Percentiles rank a stretch among this genome's conserved stretches.
Evolutionary conservation across 2,888 invertebrate genomes (phyloP).

Genomic region (Calliopum simillimum): DNA sequence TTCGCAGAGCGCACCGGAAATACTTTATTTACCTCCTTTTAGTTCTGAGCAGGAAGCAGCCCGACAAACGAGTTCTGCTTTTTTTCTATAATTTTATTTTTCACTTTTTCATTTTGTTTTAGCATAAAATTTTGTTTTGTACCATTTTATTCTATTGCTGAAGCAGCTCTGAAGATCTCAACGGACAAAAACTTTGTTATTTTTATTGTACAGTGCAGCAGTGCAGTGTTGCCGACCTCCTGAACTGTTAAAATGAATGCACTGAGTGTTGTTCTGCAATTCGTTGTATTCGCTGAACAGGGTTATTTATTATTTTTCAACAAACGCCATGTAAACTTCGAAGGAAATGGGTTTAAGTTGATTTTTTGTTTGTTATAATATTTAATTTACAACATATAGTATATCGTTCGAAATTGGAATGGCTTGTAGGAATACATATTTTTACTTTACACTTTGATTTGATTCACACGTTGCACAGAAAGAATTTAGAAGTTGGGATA

Average conservation of each 20-base stretch:
- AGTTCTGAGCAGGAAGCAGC: too few relatives aligned
- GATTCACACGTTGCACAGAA: background rate
- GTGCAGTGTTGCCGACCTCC: background rate
- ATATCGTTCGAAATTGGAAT: conserved; percentile 47
- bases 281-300: too few relatives aligned
- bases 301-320: too few relatives aligned
- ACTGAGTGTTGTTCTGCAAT: too few relatives aligned
- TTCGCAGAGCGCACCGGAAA: too few relatives aligned
- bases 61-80: background rate
- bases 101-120: background rate
- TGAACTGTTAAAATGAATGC: background rate
- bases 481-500: too few relatives aligned
- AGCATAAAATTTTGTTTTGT: background rate
- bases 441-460: conserved; percentile 15
- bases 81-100: background rate
- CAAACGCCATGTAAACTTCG: too few relatives aligned
- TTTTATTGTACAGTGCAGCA: conserved; percentile 5
- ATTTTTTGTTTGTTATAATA: conserved; percentile 29
- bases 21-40: too few relatives aligned
- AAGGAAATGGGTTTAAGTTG: background rate
- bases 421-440: conserved; percentile 35
- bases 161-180: conserved; percentile 16
- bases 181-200: conserved; percentile 21
- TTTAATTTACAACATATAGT: too few relatives aligned
- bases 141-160: conserved; percentile 21